Base-by-base conservation (phyloP, 2,888 invertebrate species). In the Dolichopus griseipennis region DNA sequence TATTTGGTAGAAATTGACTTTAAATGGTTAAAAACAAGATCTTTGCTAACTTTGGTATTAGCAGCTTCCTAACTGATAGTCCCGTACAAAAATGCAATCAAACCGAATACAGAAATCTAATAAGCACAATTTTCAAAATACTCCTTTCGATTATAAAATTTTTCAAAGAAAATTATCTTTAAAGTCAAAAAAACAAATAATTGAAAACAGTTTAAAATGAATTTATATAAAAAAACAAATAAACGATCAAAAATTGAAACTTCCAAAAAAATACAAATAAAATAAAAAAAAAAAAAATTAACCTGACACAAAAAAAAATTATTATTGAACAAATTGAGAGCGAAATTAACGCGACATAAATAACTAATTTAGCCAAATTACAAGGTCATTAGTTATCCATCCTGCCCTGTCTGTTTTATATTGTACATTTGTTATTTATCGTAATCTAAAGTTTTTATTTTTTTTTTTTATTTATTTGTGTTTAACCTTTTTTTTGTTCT, bases 331-430 rank as follows among this genome's bases (percentile, higher is more conserved):
- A 69, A 71, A 69, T 71, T 69, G 68, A 69, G 70, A 68, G 68
- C 65, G 67, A 69, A 71, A 71, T 71, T 71, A 71, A 69, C 68
- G 70, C 70, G 71, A 71, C 71, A 71, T 71, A 71, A 71, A 71
- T 71, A 70, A 71, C 71, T 71, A 71, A 71, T 71, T 71, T 71
- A 66, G 67, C 69, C 69, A 71, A 71, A 71, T 71, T 71, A 71
- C 71, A 71, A 71, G 70, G 71, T 69, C 69, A 71, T 71, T 71
- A 70, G 70, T 71, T 71, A 71, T 70, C 68, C 70, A 68, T 65
- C 67, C 69, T 67, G 69, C 62, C 68, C 69, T 67, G 69, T 64
- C 68, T 67, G 69, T 65, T 69, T 69, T 69, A 69, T 69, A 69
- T 69, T 68, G 66, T 66, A 52, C 52, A 52, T 52, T 18, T 52